phyloP scores from a whole-genome alignment of 2,888 invertebrate species.

The Clusia tigrina region DNA sequence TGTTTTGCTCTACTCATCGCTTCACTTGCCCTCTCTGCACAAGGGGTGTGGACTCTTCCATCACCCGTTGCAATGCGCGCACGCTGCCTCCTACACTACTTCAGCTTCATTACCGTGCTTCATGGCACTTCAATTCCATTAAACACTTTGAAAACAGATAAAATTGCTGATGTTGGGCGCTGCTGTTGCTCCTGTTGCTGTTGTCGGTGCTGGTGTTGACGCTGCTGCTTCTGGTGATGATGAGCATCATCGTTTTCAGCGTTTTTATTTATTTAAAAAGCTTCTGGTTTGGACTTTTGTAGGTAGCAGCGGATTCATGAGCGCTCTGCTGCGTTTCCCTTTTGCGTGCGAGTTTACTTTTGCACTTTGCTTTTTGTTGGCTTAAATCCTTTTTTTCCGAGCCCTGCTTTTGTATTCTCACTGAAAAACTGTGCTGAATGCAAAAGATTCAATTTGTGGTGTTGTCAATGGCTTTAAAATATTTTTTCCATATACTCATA shows the following conservation, averaged over 20 bases:
- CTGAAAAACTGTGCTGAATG: background rate
- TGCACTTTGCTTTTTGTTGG: background rate
- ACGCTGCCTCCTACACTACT: too few species aligned
- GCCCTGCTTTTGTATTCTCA: too few species aligned
- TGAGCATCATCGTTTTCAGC: background rate
- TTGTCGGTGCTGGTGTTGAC: slow-evolving; percentile 14
- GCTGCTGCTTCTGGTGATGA: background rate
- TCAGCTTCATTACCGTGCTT: background rate
- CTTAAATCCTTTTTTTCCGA: too few species aligned
- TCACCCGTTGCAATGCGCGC: too few species aligned
- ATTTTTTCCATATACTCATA: too few species aligned
- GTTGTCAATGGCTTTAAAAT: too few species aligned
- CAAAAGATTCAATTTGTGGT: background rate
- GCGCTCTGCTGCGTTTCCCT: background rate
- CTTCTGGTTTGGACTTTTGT: slow-evolving; percentile 5
- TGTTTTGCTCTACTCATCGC: background rate
- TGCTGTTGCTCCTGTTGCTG: slow-evolving; percentile 15
- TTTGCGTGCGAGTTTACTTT: background rate
- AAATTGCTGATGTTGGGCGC: slow-evolving; percentile 11
- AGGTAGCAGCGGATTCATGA: background rate
- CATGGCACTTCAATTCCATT: slow-evolving; percentile 10
- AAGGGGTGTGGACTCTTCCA: too few species aligned
- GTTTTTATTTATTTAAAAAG: background rate
- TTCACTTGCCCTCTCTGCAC: too few species aligned
- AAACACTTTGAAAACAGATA: slow-evolving; percentile 22